Base-by-base conservation (phyloP, 2,113 vertebrate genomes). In the Trematomus loennbergii region DNA sequence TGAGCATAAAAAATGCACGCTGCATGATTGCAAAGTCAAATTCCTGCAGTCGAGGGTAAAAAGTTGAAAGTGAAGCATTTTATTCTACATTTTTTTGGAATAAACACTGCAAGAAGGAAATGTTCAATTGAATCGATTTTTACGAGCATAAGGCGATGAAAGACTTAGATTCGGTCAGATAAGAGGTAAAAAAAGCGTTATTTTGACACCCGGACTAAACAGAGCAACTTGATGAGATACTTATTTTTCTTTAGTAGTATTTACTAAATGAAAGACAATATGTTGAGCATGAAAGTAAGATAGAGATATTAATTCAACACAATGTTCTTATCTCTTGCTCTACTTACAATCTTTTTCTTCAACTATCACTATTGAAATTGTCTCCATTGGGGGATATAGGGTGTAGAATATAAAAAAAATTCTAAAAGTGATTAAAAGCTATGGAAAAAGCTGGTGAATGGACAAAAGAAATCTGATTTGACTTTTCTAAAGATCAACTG, bases 1-100 rank as follows among this genome's bases (percentile, higher is more conserved):
- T 36, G n/a, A 55, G 60, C 66, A 49, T 79, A 53, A 67, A 60
- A 77, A 43, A 53, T 74, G 52, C 68, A 78, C 3, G 1, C 11
- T 2, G 12, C 48, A 5, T 40, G 29, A 64, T 74, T 52, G 61
- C 25, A 72, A 79, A 70, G 66, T 70, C 71, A 79, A 48, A 70
- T 69, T 53, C 20, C 29, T 0, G 2, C 69, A 50, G 75, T 59
- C 20, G 40, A 49, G 61, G 49, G 52, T 17, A 63, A 62, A 50
- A 68, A 50, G n/a, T 72, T 50, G 52, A 17, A 53, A 52, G 58
- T 40, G 1, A 66, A 60, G 22, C n/a, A 8, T 22, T 61, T 61
- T 36, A 1, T 60, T 20, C 16, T 25, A 9, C 3, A 5, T 65
- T 50, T 65, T 9, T 54, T 66, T 17, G 36, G 36, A 36, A 17